A percentile compares a stretch with the other conserved stretches of the same genome.
Evolutionary conservation across 1,140 invertebrate species (phyloP).

Genomic region (Lordiphosa stackelbergi): DNA sequence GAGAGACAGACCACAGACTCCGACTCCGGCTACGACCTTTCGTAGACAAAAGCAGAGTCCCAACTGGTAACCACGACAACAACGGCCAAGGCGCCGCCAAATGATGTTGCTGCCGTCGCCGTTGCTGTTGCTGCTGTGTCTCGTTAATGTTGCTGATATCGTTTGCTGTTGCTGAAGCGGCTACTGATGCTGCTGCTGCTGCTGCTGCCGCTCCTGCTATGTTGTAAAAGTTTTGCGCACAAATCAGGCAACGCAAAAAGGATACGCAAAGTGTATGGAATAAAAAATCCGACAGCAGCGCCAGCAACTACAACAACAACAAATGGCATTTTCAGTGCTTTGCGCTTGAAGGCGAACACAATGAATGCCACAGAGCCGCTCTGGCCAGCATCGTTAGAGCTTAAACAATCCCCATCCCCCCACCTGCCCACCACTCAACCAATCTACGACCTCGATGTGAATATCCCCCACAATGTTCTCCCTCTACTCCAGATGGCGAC

Average conservation of each 20-base stretch:
- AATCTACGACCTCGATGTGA: conserved; percentile 4
- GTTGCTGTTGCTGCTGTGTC: conserved; percentile 28
- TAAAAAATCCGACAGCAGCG: conserved; percentile 47
- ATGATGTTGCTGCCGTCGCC: conserved; percentile 12
- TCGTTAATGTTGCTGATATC: conserved; percentile 61
- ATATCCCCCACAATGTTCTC: conserved; percentile 2
- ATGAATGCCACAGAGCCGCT: conserved; percentile 53
- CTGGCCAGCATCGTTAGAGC: conserved; percentile 65
- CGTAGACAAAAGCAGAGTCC: conserved; percentile 70
- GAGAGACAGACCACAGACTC: conserved; percentile 41
- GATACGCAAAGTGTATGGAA: conserved; percentile 61
- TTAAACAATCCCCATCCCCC: conserved; percentile 33
- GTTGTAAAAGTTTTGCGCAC: conserved; percentile 72
- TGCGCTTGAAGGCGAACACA: conserved; percentile 55
- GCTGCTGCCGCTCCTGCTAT: conserved; percentile 54
- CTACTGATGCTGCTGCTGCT: conserved; percentile 40
- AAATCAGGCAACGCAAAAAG: conserved; percentile 66
- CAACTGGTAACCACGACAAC: conserved; percentile 60
- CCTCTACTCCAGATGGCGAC: conserved; percentile 31
- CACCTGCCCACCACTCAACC: not conserved
- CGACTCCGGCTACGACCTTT: conserved; percentile 68
- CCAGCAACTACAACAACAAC: conserved; percentile 38
- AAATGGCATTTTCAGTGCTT: conserved; percentile 58
- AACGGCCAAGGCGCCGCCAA: conserved; percentile 27
- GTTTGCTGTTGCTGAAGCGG: conserved; percentile 40